Evolutionary conservation across 1,140 invertebrate species (phyloP), one percentile per base, ranked within the genome.

Genomic region (Meteorus sp.): DNA sequence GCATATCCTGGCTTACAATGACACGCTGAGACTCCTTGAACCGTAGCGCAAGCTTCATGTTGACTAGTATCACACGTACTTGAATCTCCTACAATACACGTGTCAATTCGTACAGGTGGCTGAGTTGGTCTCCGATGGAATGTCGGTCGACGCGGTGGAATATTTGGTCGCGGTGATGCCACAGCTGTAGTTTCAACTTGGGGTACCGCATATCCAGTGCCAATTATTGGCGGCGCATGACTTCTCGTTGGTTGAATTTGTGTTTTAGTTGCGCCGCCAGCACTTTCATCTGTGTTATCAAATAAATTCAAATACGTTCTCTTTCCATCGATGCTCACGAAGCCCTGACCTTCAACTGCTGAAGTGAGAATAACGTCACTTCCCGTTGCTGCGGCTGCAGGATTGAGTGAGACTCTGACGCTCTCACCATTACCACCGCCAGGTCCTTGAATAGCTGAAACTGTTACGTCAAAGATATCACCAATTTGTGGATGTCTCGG

Each of bases 11-110:
- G 90, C 58, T 92, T 82, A 71, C 94, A 97, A 60, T 92, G 88
- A 71, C 94, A 97, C 51, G 92, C 91, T 7, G 92, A 94, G n/a
- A 95, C 93, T 3, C 93, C 93, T 59, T 85, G 85, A 77, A 95
- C 91, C 0, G 92, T 95, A 58, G 88, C 85, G 73, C 94, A 97
- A 43, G 87, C 86, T 70, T 96, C 94, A 69, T 94, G 90, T 73
- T 94, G 89, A 19, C 89, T 88, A 43, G 86, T 82, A 68, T 95
- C 92, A 67, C 94, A 97, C 0, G 94, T 95, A n/a, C 89, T 88
- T 64, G 94, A 91, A 64, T 97, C 93, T 1, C 93, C 94, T 1
- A 95, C 93, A 20, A 95, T 95, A 67, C 94, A 97, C 7, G 94
- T 96, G 73, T 97, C 94, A 55, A 97, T 96, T 65, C 93, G 82